Conservation (phyloP, 2,113 vertebrate species). For the Cygnus buccinator region DNA sequence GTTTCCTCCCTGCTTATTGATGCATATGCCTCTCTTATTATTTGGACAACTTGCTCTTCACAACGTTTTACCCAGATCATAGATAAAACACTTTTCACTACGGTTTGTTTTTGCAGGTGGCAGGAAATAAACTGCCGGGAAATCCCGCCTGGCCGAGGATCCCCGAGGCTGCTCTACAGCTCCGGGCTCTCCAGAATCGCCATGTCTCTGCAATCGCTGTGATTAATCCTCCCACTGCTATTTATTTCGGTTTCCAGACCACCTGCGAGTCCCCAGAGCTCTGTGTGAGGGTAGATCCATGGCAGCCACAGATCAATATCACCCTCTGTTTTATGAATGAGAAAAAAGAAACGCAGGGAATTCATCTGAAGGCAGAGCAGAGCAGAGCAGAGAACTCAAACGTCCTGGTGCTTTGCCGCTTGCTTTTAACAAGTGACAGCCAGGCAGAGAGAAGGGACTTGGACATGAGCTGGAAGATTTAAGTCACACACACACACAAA, state of each 20-base stretch:
- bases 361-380: neutral
- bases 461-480: neutral
- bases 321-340: neutral
- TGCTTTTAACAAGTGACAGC: neutral
- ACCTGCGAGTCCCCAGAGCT: conserved; percentile 30
- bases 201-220: neutral
- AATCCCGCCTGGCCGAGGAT: conserved; percentile 6
- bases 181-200: neutral
- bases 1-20: neutral
- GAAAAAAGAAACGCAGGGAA: neutral
- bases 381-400: neutral
- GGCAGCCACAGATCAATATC: neutral
- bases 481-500: neutral
- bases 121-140: conserved; percentile 19
- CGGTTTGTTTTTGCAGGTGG: neutral
- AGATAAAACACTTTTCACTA: neutral
- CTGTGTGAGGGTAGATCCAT: neutral
- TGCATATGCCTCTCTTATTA: neutral
- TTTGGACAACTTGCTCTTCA: neutral
- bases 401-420: neutral
- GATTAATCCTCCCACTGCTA: conserved; percentile 49
- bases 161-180: conserved; percentile 5
- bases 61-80: neutral
- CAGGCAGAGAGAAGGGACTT: neutral
- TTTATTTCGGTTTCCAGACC: conserved; percentile 16